A percentile compares a stretch with the other conserved stretches of the same genome.
Conservation (phyloP, 1,140 invertebrate genomes). For the Caenorhabditis inopinata region DNA sequence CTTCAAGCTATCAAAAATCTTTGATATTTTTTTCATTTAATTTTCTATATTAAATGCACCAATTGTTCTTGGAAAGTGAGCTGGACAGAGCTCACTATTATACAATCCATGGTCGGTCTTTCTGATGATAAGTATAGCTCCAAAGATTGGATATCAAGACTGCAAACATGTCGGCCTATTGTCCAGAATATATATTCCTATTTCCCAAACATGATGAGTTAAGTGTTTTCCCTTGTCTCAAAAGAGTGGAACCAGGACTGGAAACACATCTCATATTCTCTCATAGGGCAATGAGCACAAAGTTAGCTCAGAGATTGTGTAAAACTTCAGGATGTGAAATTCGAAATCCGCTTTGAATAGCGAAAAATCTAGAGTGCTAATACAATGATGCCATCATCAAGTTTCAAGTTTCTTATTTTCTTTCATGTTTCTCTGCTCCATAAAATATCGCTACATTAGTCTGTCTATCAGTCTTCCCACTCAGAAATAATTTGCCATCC, state of each 20-base stretch:
- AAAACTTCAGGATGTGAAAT: background rate
- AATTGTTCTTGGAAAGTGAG: too few species aligned
- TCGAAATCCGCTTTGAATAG: background rate
- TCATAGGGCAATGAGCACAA: background rate
- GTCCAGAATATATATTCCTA: too few species aligned
- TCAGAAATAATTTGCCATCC: background rate
- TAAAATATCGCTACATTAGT: background rate
- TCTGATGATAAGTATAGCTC: too few species aligned
- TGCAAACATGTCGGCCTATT: too few species aligned
- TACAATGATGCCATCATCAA: background rate
- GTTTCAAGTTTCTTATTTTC: conserved; percentile 4
- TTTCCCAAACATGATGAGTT: conserved; percentile 13
- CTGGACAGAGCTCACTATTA: too few species aligned
- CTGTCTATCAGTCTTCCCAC: conserved; percentile 21
- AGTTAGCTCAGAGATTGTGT: background rate
- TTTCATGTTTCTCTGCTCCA: background rate
- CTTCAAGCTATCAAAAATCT: too few species aligned
- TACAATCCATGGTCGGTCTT: too few species aligned
- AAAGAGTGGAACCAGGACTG: background rate
- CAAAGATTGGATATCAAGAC: too few species aligned
- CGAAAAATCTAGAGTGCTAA: background rate
- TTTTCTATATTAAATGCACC: too few species aligned
- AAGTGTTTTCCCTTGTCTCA: background rate
- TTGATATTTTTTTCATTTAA: too few species aligned
- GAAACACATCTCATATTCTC: background rate